Base-by-base conservation (phyloP, 2,888 invertebrate species). In the Zootermopsis nevadensis region DNA sequence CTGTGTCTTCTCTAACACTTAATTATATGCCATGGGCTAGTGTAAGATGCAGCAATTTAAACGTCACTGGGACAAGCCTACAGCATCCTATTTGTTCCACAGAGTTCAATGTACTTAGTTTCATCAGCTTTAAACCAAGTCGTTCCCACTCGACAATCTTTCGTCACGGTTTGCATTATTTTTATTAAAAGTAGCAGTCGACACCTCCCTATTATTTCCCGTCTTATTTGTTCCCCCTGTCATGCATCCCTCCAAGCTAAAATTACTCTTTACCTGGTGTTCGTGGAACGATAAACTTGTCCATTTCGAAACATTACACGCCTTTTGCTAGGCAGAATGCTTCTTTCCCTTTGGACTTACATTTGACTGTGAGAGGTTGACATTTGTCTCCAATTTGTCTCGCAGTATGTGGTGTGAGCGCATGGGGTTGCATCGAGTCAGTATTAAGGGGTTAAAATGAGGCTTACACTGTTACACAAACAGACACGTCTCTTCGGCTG, bases 221-320 rank as follows among this genome's bases (percentile, higher is more conserved):
- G 55, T 31, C 55, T 27, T 33, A 53, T n/a, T 48, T 1, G 48
- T 48, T 19, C 19, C 48, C 48, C n/a, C 55, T 55, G 22, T 19
- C 24, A 19, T 7, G 22, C 74, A 74, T 35, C 35, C 35, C 76
- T 38, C 24, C 76, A 33, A 69, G 69, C 69, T 67, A 67, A 31
- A 67, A 67, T 77, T 53, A 42, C 77, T 30, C 42, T 79, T 35
- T 66, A 79, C 79, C 79, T 79, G 79, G 79, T 33, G 79, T 38
- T 79, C 79, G 66, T 35, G 66, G 79, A 60, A 79, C 27, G 35
- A 79, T 35, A 33, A 35, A 66, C 66, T 60, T 35, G 35, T 79
- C 48, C 79, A 66, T 77, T 77, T 77, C 31, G 24, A 77, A 77
- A 55, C 77, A 77, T 79, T 79, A 79, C 79, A 79, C 35, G 79